These are phyloP conservation scores for Aromia moschata DNA, from an alignment of 2,888 invertebrate genomes.

Conservation along the genomic window DNA sequence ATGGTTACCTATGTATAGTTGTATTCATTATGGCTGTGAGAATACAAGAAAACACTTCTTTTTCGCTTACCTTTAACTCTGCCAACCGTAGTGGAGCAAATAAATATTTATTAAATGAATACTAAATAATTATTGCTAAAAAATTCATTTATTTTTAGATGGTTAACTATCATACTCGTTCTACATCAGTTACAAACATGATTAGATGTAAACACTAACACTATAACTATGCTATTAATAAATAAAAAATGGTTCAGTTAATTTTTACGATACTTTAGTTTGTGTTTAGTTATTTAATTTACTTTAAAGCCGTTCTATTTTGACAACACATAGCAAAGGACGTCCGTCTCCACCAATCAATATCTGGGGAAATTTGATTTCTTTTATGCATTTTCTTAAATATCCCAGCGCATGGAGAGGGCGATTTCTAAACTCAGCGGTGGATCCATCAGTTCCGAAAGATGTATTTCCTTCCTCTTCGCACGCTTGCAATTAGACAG, in stretches of 20 bases:
- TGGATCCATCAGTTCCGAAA: too few species aligned
- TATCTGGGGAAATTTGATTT: slow-evolving; percentile 4
- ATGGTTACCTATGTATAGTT: slow-evolving; percentile 5
- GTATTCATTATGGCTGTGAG: neutral
- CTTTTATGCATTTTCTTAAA: too few species aligned
- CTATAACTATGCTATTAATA: slow-evolving; percentile 3
- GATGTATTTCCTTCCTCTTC: too few species aligned
- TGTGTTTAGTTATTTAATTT: slow-evolving; percentile 8
- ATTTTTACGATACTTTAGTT: slow-evolving; percentile 5
- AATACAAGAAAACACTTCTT: neutral
- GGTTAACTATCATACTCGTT: slow-evolving; percentile 3
- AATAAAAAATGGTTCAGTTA: slow-evolving; percentile 1
- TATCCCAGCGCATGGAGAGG: too few species aligned
- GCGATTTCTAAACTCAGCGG: too few species aligned
- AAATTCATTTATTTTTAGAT: slow-evolving; percentile 2
- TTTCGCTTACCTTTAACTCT: slow-evolving; percentile 1
- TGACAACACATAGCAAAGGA: slow-evolving; percentile 9
- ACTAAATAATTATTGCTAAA: slow-evolving; percentile 9
- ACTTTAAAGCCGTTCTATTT: slow-evolving; percentile 11
- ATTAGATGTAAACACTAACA: slow-evolving; percentile 8
- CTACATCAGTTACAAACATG: neutral
- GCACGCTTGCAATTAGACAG: too few species aligned
- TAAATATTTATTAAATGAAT: slow-evolving; percentile 5
- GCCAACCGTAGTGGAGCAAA: neutral
- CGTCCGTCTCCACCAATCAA: slow-evolving; percentile 14